phyloP scores from a whole-genome alignment of 1,140 invertebrate species.

The Pseudomyrmex dendroicus region DNA sequence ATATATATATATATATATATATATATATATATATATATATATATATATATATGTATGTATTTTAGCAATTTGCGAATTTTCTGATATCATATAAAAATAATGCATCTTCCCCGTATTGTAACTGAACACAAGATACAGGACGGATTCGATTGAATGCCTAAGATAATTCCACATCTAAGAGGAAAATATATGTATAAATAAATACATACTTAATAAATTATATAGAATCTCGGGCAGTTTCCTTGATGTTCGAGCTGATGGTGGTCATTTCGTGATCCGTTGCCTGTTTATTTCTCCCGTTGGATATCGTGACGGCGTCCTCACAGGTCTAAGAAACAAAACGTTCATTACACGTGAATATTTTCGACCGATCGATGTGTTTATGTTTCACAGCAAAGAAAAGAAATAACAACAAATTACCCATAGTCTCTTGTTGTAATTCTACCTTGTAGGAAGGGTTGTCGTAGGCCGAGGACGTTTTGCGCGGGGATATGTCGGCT shows the following conservation, averaged over 20 bases:
- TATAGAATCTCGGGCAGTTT: slow-evolving; percentile 72
- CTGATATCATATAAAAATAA: too few relatives aligned
- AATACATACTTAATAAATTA: slow-evolving; percentile 77
- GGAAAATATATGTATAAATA: slow-evolving; percentile 63
- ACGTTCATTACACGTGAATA: neutral
- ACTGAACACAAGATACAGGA: too few relatives aligned
- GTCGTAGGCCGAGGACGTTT: slow-evolving; percentile 93
- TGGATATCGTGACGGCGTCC: slow-evolving; percentile 77
- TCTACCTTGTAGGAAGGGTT: slow-evolving; percentile 98
- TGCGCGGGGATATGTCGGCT: slow-evolving; percentile 88
- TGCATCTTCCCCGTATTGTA: too few relatives aligned
- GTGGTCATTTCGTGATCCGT: slow-evolving; percentile 81
- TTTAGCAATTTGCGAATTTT: too few relatives aligned
- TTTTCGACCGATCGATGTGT: neutral
- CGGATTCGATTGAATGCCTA: too few relatives aligned
- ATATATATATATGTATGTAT: neutral
- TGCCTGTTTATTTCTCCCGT: slow-evolving; percentile 78
- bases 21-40: neutral
- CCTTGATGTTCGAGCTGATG: slow-evolving; percentile 79
- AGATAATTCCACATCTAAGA: too few relatives aligned
- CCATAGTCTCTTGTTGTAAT: slow-evolving; percentile 95
- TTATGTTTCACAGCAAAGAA: neutral
- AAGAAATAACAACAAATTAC: slow-evolving; percentile 86
- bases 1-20: too few relatives aligned
- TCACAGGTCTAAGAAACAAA: slow-evolving; percentile 82